These are phyloP conservation scores for Ageneiosus marmoratus DNA, from an alignment of 2,113 vertebrate genomes.

Conservation along the genomic window DNA sequence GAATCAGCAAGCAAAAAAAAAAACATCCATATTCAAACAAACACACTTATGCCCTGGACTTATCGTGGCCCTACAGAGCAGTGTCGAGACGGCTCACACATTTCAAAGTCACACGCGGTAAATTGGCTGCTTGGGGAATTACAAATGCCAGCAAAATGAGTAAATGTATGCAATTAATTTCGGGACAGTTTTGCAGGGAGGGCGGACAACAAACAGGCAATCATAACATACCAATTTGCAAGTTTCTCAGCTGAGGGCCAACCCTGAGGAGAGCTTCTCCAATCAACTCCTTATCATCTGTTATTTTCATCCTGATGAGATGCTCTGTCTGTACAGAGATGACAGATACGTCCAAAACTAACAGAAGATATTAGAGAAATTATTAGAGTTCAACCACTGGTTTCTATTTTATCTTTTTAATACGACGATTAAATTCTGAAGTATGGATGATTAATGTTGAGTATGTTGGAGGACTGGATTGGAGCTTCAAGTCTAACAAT, in stretches of 20 bases:
- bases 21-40: conserved; percentile 63
- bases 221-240: conserved; percentile 11
- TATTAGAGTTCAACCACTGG: no score
- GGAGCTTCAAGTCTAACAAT: background rate
- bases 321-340: background rate
- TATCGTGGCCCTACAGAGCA: conserved; percentile 71
- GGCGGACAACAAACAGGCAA: conserved; percentile 19
- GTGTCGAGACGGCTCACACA: conserved; percentile 68
- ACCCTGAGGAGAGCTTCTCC: background rate
- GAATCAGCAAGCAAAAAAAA: conserved; percentile 50
- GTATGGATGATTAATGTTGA: background rate
- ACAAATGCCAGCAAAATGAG: conserved; percentile 62
- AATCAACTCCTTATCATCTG: conserved; percentile 16
- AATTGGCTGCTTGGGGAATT: conserved; percentile 73
- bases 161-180: conserved; percentile 67
- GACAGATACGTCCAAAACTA: background rate
- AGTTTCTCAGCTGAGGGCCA: conserved; percentile 14
- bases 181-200: conserved; percentile 61
- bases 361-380: background rate
- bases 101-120: conserved; percentile 68
- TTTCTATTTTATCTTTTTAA: background rate
- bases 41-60: conserved; percentile 65
- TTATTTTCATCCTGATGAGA: conserved; percentile 11
- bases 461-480: background rate
- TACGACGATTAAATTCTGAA: background rate